phyloP scores from a whole-genome alignment of 2,888 invertebrate species.

The Drosophila conformis region DNA sequence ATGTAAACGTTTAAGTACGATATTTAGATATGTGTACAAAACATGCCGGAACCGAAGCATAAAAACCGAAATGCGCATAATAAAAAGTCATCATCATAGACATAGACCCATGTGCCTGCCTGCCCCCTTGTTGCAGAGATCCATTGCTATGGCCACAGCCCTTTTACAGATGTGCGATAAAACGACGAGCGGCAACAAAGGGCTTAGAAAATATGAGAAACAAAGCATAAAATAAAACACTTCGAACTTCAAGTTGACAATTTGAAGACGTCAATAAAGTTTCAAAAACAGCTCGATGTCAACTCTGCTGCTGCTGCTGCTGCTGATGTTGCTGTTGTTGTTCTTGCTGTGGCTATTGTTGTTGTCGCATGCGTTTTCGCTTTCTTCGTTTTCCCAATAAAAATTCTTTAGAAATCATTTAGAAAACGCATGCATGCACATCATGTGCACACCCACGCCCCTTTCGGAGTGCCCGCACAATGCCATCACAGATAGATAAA shows the following conservation, averaged over 20 bases:
- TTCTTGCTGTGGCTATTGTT: slow-evolving; percentile 25
- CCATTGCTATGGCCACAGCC: slow-evolving; percentile 52
- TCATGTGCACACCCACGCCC: slow-evolving; percentile 62
- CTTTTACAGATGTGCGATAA: slow-evolving; percentile 78
- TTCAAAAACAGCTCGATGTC: slow-evolving; percentile 59
- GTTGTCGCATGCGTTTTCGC: slow-evolving; percentile 47
- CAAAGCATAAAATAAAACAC: slow-evolving; percentile 79
- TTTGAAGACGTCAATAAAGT: slow-evolving; percentile 79
- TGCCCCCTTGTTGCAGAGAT: slow-evolving; percentile 7
- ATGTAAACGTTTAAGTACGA: slow-evolving; percentile 77
- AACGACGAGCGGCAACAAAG: slow-evolving; percentile 58
- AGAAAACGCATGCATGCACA: slow-evolving; percentile 77
- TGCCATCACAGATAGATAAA: slow-evolving; percentile 64
- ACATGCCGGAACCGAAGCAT: slow-evolving; percentile 76
- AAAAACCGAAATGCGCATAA: slow-evolving; percentile 77
- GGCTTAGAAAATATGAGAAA: slow-evolving; percentile 74
- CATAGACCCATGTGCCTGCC: slow-evolving; percentile 20
- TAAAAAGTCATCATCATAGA: slow-evolving; percentile 75
- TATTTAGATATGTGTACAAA: slow-evolving; percentile 76
- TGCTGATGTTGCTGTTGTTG: slow-evolving; percentile 18
- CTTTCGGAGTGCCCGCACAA: slow-evolving; percentile 7
- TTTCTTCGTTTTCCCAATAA: slow-evolving; percentile 71
- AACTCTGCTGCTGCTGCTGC: slow-evolving; percentile 30
- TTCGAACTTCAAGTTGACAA: slow-evolving; percentile 74
- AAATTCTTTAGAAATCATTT: slow-evolving; percentile 74